These are phyloP conservation scores for Potorous gilbertii DNA, from an alignment of 2,797 vertebrate genomes.

Conservation along the genomic window DNA sequence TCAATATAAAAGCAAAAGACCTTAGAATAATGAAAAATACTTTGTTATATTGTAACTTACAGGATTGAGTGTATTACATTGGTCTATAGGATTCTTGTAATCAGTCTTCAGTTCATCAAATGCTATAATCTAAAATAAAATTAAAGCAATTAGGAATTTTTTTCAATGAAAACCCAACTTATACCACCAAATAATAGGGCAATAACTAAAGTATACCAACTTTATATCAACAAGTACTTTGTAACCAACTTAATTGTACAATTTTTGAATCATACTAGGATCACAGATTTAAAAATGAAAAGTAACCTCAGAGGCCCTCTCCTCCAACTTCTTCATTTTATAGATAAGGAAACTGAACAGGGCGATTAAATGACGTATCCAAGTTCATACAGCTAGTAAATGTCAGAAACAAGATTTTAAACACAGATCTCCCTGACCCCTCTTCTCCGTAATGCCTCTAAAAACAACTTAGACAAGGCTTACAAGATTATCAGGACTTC, in stretches of 20 bases:
- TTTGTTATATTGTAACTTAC: constrained; percentile 87
- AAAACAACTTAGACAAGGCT: neutral
- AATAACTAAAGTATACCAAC: constrained; percentile 29
- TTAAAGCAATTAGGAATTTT: constrained; percentile 54
- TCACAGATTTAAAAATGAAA: neutral
- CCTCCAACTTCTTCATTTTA: neutral
- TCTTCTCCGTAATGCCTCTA: neutral
- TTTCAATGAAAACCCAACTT: constrained; percentile 50
- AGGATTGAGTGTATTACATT: constrained; percentile 99
- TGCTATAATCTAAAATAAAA: constrained; percentile 94
- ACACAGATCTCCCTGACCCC: neutral
- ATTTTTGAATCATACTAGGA: neutral
- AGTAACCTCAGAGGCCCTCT: neutral
- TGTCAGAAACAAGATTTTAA: neutral
- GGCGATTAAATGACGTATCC: neutral
- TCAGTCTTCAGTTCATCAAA: constrained; percentile 99
- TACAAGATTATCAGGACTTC: neutral
- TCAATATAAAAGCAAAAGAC: constrained; percentile 60
- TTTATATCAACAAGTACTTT: constrained; percentile 22
- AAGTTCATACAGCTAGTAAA: neutral
- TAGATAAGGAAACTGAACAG: neutral
- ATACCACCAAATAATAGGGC: constrained; percentile 31
- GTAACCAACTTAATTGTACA: constrained; percentile 1
- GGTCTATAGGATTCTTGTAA: constrained; percentile 99
- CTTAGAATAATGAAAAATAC: constrained; percentile 51